Evolutionary conservation across 2,888 invertebrate genomes (phyloP).

Genomic region (Nemurella pictetii): DNA sequence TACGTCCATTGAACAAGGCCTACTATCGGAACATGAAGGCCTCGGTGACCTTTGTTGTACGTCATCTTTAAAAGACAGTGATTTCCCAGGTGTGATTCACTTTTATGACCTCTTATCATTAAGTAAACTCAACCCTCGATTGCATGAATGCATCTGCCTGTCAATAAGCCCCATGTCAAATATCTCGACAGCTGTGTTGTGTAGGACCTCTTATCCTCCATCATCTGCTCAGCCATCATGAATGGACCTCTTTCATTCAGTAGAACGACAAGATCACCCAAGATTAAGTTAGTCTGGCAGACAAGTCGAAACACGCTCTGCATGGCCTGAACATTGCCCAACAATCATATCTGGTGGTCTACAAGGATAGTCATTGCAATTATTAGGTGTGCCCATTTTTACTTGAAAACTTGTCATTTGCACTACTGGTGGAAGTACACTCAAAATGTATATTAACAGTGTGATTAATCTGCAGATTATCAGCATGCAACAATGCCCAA

Average conservation of each 20-base stretch:
- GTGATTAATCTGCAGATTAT: background rate
- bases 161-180: background rate
- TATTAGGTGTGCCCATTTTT: too few species aligned
- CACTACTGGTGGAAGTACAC: too few species aligned
- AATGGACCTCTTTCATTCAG: background rate
- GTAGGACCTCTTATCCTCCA: background rate
- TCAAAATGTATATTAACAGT: background rate
- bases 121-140: background rate
- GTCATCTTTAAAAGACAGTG: background rate
- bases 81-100: background rate
- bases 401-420: too few species aligned
- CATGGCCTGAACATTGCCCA: too few species aligned
- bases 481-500: background rate
- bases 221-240: slow-evolving; percentile 2
- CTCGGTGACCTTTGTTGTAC: slow-evolving; percentile 9
- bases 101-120: background rate
- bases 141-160: background rate
- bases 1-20: background rate
- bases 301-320: background rate
- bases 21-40: background rate
- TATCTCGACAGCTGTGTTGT: background rate
- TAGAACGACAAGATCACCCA: background rate
- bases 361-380: too few species aligned
- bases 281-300: background rate
- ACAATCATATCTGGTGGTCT: too few species aligned